Percentiles rank a stretch among this genome's conserved stretches.
phyloP scores from a whole-genome alignment of 2,113 vertebrate genomes.

The Hippocampus barbouri region DNA sequence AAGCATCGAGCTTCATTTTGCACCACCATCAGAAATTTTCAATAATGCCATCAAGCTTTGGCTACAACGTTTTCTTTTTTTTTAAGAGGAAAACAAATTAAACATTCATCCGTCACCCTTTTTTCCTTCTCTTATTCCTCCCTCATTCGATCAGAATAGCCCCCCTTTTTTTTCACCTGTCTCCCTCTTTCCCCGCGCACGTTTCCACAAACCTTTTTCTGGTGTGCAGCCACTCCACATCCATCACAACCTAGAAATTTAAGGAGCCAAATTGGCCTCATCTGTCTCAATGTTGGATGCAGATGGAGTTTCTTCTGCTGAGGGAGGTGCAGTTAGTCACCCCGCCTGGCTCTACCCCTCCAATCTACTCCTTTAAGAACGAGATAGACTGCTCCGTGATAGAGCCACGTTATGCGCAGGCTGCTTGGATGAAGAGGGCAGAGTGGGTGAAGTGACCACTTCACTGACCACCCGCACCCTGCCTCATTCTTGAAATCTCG shows the following conservation, averaged over 20 bases:
- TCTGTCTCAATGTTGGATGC: conserved; percentile 99
- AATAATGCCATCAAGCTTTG: not conserved
- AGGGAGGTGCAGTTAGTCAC: conserved; percentile 96
- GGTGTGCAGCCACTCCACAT: conserved; percentile 83
- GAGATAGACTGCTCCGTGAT: conserved; percentile 30
- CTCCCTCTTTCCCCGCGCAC: conserved; percentile 79
- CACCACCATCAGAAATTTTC: not conserved
- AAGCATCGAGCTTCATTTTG: not conserved
- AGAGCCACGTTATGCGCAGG: conserved; percentile 29
- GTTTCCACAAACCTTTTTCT: conserved; percentile 82
- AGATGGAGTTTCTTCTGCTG: conserved; percentile 97
- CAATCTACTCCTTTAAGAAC: conserved; percentile 55
- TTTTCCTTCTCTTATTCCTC: conserved; percentile 25
- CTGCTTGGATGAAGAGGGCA: conserved; percentile 50
- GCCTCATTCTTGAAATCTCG: conserved; percentile 48
- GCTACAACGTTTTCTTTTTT: not conserved
- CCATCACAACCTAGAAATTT: conserved; percentile 99
- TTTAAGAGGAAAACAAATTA: not conserved
- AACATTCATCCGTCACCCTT: conserved; percentile 23
- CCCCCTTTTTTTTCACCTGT: conserved; percentile 48
- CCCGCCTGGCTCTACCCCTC: conserved; percentile 82
- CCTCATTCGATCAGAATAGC: conserved; percentile 19
- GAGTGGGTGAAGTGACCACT: conserved; percentile 56
- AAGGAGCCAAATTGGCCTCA: conserved; percentile 99
- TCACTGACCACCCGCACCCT: conserved; percentile 53